Percentiles rank a stretch among this genome's conserved stretches.
Conservation (phyloP, 1,140 invertebrate genomes). For the Apis cerana region DNA sequence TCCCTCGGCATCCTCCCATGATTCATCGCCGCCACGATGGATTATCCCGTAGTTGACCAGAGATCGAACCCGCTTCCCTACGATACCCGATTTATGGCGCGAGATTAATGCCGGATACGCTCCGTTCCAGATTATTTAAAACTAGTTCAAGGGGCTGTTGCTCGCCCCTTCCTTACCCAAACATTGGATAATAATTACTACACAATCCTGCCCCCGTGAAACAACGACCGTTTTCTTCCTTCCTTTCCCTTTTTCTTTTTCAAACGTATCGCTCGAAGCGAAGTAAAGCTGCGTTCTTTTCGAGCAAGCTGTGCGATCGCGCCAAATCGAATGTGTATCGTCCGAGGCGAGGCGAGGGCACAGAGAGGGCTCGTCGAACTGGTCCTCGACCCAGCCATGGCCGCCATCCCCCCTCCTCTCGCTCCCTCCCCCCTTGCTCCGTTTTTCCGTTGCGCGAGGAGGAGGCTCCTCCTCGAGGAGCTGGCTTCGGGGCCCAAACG, state of each 20-base stretch:
- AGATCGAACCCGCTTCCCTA: conserved; percentile 56
- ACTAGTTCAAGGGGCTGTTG: no score
- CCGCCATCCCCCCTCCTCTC: neutral
- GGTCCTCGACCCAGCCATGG: conserved; percentile 58
- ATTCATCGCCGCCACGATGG: conserved; percentile 80
- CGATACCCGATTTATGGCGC: neutral
- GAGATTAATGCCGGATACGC: neutral
- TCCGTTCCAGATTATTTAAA: no score
- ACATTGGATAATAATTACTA: no score
- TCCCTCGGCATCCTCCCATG: conserved; percentile 73
- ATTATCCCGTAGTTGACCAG: conserved; percentile 73
- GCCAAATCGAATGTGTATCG: no score
- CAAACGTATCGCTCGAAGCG: no score
- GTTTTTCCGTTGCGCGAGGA: conserved; percentile 49
- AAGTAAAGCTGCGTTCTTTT: no score
- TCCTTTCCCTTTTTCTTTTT: no score
- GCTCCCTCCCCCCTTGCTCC: conserved; percentile 21
- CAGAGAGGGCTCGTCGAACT: conserved; percentile 22
- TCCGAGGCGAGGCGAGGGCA: no score
- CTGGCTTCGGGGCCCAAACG: neutral
- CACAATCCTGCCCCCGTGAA: no score
- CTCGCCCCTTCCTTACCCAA: no score
- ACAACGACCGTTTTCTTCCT: no score
- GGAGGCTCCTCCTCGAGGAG: conserved; percentile 22
- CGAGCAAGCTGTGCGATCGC: no score